A percentile compares a stretch with the other conserved stretches of the same genome.
Evolutionary conservation across 2,113 vertebrate species (phyloP).

Genomic region (Limnothrissa miodon): DNA sequence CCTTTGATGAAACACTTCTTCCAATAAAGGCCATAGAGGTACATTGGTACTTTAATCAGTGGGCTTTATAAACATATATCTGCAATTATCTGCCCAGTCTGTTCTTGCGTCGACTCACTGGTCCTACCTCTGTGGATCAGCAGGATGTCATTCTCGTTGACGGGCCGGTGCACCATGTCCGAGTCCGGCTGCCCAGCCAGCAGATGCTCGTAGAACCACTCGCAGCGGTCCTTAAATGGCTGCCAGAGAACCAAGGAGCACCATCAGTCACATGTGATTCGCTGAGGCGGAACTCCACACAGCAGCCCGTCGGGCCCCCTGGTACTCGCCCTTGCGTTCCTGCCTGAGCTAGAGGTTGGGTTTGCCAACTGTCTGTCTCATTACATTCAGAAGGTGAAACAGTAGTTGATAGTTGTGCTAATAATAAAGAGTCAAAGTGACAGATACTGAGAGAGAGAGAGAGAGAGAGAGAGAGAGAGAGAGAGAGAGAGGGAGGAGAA

Average conservation of each 20-base stretch:
- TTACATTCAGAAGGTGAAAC: not conserved
- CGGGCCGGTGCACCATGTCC: constrained; percentile 96
- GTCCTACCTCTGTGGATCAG: constrained; percentile 93
- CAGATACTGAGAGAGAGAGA: not conserved
- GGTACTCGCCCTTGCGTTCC: not conserved
- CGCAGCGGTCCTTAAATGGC: constrained; percentile 97
- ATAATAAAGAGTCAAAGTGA: not conserved
- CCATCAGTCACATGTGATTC: not conserved
- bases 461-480: not conserved
- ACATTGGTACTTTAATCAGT: too few relatives aligned
- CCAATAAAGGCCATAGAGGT: too few relatives aligned
- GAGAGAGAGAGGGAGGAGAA: not conserved
- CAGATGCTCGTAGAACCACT: constrained; percentile 99
- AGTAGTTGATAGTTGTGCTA: not conserved
- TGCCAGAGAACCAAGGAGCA: constrained; percentile 50
- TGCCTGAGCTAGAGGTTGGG: not conserved
- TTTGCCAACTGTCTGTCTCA: not conserved
- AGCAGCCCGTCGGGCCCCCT: not conserved
- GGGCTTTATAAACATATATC: too few relatives aligned
- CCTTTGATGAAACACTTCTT: too few relatives aligned
- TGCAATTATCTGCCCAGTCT: too few relatives aligned
- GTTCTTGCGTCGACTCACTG: not conserved
- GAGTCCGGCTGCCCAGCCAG: constrained; percentile 88
- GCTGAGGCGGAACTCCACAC: not conserved
- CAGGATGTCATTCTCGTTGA: constrained; percentile 95